Evolutionary conservation across 2,888 invertebrate species (phyloP), one percentile per base, ranked within the genome.

Genomic region (Thymelicus lineola): DNA sequence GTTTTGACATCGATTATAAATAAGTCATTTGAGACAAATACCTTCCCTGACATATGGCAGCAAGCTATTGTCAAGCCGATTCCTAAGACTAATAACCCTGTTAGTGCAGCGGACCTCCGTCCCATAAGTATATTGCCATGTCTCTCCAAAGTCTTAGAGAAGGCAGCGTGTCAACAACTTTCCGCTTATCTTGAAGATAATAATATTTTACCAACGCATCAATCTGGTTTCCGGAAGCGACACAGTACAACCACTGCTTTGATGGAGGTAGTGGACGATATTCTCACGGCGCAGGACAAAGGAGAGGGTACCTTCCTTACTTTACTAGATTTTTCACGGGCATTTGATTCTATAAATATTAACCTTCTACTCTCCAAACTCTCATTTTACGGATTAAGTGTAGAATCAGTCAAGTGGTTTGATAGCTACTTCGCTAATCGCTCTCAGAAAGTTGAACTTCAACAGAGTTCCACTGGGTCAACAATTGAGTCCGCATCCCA

Each of bases 61-160:
- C n/a, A n/a, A n/a, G n/a, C n/a, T n/a, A n/a, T 57, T 2, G 57
- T 57, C 3, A 57, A 35, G 20, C 57, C 57, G 28, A 35, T 57
- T 10, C 12, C 20, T 14, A 57, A 57, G 7, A 14, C 4, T 14
- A 14, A 5, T 14, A 57, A 57, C 10, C 57, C 57, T 6, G 6
- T 6, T 10, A 9, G 5, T 12, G 10, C 35, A 5, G 28, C 35
- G 28, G 57, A 28, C 14, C 6, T 57, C 14, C 28, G 57, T 1
- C 57, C 57, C 14, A 57, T 57, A 14, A 57, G 57, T 9, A 35
- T 57, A 6, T 35, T 57, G 35, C 57, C 57, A 3, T 57, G 57
- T n/a, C n/a, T 57, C 14, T 57, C 57, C 6, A 57, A 57, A n/a
- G 35, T 57, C 28, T 12, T 28, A 6, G 57, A 57, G 17, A 57